Base-by-base conservation (phyloP, 2,797 vertebrate species). In the Iguana delicatissima region DNA sequence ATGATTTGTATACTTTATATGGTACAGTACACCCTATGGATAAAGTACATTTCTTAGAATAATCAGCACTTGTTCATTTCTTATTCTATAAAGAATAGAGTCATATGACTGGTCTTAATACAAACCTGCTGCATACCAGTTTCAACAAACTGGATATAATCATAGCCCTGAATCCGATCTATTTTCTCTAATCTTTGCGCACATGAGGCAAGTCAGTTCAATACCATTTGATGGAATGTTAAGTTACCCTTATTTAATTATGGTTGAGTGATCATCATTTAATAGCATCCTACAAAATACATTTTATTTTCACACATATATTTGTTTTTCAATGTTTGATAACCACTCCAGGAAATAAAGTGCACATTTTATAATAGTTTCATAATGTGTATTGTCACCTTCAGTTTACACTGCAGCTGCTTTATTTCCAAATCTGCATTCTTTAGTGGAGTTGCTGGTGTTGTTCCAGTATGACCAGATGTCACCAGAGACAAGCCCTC, bases 381-480 rank as follows among this genome's bases (percentile, higher is more conserved):
- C n/a, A 79, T 67, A 79, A 96, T 92, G 57, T 89, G 52, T 92
- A 94, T 85, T 94, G 88, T 96, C 95, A 99, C 99, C 99, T 99
- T 99, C 86, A 99, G 96, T 97, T 97, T 98, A 96, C 96, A 97
- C 90, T 98, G 98, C 93, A 99, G 97, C 95, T 98, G 98, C 96
- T 98, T 99, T 94, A 98, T 96, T 96, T 99, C 98, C 90, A 96
- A 94, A 96, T 98, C 98, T 95, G 97, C 94, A 89, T 95, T 96
- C 93, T 97, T 98, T 91, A 96, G 96, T 94, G 97, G 95, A 87
- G 93, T 95, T 95, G 96, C 84, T 94, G 96, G 93, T 89, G 94
- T 95, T 84, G 94, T 92, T 93, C 96, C 94, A 94, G 89, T 94
- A 84, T 92, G 95, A 89, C 94, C 95, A 93, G 93, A 92, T 94